phyloP scores from a whole-genome alignment of 2,797 vertebrate genomes.

The Melopsittacus undulatus region DNA sequence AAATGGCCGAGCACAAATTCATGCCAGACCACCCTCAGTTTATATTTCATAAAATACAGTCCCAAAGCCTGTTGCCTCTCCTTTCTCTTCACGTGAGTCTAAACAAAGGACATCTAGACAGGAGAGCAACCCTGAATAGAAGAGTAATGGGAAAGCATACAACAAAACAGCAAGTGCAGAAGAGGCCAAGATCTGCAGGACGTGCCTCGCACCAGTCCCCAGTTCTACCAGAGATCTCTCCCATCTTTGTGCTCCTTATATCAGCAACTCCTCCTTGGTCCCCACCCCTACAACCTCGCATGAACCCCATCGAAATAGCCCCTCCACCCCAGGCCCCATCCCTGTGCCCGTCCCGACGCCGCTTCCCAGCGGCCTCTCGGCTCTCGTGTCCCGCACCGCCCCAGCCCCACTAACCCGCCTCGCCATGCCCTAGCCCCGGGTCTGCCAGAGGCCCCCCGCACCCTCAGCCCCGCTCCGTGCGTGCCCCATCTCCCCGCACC shows the following conservation, averaged over 20 bases:
- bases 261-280: not conserved
- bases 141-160: conserved; percentile 10
- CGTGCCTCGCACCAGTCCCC: not conserved
- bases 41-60: not conserved
- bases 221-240: not conserved
- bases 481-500: not conserved
- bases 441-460: not conserved
- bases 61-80: conserved; percentile 18
- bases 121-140: not conserved
- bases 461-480: not conserved
- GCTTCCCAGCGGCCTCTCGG: not conserved
- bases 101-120: conserved; percentile 57
- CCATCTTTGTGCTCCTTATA: conserved; percentile 22
- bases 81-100: conserved; percentile 39
- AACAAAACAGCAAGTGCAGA: not conserved
- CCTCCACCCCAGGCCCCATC: not conserved
- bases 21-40: conserved; percentile 25
- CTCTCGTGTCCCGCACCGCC: not conserved
- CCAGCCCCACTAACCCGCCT: not conserved
- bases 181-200: not conserved
- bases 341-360: not conserved
- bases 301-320: not conserved
- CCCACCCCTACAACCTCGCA: not conserved
- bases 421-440: not conserved
- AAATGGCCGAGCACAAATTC: conserved; percentile 53